Evolutionary conservation across 2,113 vertebrate genomes (phyloP).

Genomic region (Arvicanthis niloticus): DNA sequence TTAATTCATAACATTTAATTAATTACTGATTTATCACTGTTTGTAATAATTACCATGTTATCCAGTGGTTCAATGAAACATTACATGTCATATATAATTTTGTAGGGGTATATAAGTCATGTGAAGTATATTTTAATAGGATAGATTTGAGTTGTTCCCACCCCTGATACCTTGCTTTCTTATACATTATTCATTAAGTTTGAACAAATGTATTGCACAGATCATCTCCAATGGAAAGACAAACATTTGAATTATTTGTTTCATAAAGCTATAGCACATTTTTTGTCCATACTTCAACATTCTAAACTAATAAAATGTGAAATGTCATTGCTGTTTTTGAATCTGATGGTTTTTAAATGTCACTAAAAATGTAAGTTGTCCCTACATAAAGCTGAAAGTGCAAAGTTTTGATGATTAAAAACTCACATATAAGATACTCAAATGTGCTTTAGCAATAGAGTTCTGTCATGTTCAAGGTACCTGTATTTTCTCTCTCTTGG

Average conservation of each 20-base stretch:
- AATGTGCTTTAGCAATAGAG: neutral
- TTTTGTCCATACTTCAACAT: neutral
- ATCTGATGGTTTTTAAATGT: slow-evolving; percentile 31
- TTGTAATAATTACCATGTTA: slow-evolving; percentile 4
- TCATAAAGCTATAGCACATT: slow-evolving; percentile 34
- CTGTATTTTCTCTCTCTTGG: neutral
- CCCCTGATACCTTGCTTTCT: slow-evolving; percentile 49
- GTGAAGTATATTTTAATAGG: neutral
- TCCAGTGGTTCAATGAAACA: neutral
- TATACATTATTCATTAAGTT: slow-evolving; percentile 27
- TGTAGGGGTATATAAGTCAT: neutral
- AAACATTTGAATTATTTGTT: slow-evolving; percentile 18
- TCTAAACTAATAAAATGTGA: neutral
- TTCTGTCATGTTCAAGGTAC: neutral
- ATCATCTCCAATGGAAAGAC: neutral
- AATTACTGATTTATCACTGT: neutral
- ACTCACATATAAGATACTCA: neutral
- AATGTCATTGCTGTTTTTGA: neutral
- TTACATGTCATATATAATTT: neutral
- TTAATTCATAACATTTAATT: neutral
- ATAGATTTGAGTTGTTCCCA: neutral
- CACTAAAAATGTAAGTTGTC: slow-evolving; percentile 19
- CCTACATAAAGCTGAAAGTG: neutral
- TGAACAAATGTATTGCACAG: slow-evolving; percentile 51
- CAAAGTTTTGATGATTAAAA: neutral